phyloP scores from a whole-genome alignment of 2,113 vertebrate species.

The Heterocephalus glaber region DNA sequence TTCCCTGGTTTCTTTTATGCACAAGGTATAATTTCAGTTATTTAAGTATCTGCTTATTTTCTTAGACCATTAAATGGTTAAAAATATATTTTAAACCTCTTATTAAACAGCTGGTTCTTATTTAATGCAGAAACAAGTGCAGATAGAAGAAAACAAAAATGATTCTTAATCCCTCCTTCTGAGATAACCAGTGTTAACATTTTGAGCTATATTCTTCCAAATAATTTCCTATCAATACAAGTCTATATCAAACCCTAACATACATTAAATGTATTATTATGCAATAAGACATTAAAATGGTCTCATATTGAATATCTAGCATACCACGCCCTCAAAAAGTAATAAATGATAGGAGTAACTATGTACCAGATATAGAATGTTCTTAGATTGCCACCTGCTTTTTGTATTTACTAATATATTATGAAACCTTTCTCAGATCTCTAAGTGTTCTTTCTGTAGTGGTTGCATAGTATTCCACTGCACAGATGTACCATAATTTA shows the following conservation, averaged over 20 bases:
- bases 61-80: background rate
- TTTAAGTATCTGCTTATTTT: background rate
- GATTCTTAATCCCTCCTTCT: background rate
- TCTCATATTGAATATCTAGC: background rate
- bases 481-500: background rate
- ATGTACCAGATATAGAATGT: background rate
- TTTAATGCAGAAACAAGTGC: conserved; percentile 17
- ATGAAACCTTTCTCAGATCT: background rate
- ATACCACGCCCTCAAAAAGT: background rate
- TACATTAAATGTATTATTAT: background rate
- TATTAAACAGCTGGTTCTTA: conserved; percentile 3
- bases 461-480: background rate
- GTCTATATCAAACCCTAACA: background rate
- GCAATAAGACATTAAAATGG: background rate
- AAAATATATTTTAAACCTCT: background rate
- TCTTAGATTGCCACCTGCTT: background rate
- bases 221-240: background rate
- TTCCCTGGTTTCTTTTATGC: background rate
- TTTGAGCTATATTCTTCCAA: background rate
- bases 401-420: conserved; percentile 3
- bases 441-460: background rate
- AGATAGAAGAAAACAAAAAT: conserved; percentile 42
- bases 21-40: background rate
- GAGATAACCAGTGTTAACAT: conserved; percentile 14
- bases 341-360: background rate